Evolutionary conservation across 2,797 vertebrate species (phyloP), one percentile per base, ranked within the genome.

Genomic region (Hemitrygon akajei): DNA sequence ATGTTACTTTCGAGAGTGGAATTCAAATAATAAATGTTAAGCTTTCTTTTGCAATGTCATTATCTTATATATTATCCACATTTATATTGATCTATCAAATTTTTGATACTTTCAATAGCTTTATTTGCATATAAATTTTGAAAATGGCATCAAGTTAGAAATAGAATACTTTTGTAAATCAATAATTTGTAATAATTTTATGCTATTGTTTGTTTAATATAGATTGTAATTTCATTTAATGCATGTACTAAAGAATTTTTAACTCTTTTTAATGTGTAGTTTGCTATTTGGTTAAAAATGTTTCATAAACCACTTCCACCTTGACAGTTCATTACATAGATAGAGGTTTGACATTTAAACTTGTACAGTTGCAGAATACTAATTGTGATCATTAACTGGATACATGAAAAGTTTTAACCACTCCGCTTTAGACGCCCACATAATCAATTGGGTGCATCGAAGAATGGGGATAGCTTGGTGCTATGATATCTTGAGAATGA

Each of bases 331-430:
- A 25, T 76, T 76, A 93, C 25, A 93, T 56, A 93, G 37, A 93
- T 47, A 30, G 71, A 93, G 91, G 91, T 93, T 93, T 93, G 91
- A 93, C 91, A 93, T 93, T 93, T 93, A 56, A 93, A 75, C 71
- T 56, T 40, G 20, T 93, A 93, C 40, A 76, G 71, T 93, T 56
- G 71, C 91, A 47, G 71, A 93, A 76, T 76, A 93, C 91, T 47
- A 93, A 75, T 92, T 93, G 91, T 27, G 91, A 93, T 93, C 91
- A 93, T 93, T 93, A 93, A 76, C 91, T 93, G 91, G 69, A 76
- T 93, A 93, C 71, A 30, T 93, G 87, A 93, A 93, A 76, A 76
- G 91, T 75, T 76, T 93, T 93, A 75, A 93, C 69, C 71, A 30
- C 69, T 73, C 66, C 91, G 91, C 91, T 93, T 75, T 16, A 25